Conservation (phyloP, 2,797 vertebrate genomes). For the Glossophaga mutica region DNA sequence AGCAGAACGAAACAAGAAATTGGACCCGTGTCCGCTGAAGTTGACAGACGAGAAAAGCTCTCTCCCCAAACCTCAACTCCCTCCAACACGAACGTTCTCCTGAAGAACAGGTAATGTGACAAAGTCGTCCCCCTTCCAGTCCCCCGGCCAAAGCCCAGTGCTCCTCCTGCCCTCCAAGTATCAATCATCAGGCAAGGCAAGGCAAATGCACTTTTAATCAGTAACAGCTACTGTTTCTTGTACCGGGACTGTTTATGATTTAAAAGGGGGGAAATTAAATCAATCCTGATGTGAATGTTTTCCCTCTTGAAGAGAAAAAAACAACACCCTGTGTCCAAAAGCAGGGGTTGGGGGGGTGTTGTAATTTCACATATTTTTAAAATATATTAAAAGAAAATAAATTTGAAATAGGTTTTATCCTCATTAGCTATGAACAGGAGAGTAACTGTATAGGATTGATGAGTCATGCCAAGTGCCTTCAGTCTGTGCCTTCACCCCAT, state of each 20-base stretch:
- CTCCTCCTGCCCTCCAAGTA: slow-evolving; percentile 76
- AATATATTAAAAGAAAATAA: slow-evolving; percentile 77
- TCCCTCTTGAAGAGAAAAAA: slow-evolving; percentile 78
- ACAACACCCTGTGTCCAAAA: slow-evolving; percentile 75
- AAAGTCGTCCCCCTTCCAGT: slow-evolving; percentile 63
- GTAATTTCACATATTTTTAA: slow-evolving; percentile 63
- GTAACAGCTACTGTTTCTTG: slow-evolving; percentile 87
- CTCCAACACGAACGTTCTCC: slow-evolving; percentile 78
- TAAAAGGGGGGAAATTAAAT: slow-evolving; percentile 81
- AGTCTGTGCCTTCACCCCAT: slow-evolving; percentile 66
- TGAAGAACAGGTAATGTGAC: slow-evolving; percentile 80
- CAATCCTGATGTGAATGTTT: slow-evolving; percentile 84
- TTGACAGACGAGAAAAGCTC: slow-evolving; percentile 63
- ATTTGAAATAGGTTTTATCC: slow-evolving; percentile 76
- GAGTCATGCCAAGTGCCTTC: slow-evolving; percentile 57
- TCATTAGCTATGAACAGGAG: slow-evolving; percentile 67
- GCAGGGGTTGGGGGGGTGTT: neutral
- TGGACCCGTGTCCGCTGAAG: slow-evolving; percentile 64
- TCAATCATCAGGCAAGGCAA: slow-evolving; percentile 82
- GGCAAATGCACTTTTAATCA: slow-evolving; percentile 85
- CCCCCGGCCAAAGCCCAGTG: slow-evolving; percentile 70
- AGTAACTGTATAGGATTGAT: slow-evolving; percentile 57
- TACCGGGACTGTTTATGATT: slow-evolving; percentile 84
- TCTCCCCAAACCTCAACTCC: slow-evolving; percentile 38
- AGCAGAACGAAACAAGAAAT: slow-evolving; percentile 43